Percentiles rank a stretch among this genome's conserved stretches.
Conservation (phyloP, 2,888 invertebrate species). For the Meghimatium bilineatum region DNA sequence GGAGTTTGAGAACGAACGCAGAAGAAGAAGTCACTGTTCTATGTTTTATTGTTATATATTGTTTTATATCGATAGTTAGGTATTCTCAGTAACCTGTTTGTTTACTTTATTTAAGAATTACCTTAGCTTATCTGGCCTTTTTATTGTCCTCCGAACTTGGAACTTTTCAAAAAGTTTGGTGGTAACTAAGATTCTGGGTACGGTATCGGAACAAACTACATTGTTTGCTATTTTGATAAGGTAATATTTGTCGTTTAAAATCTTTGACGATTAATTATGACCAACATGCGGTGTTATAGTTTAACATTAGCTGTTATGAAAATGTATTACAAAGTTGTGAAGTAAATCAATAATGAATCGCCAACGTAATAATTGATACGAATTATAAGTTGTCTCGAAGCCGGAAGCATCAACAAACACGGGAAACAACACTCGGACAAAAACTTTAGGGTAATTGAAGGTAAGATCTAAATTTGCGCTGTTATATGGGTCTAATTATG, state of each 20-base stretch:
- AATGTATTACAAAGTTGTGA: neutral
- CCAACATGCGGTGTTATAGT: neutral
- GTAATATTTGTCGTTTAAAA: neutral
- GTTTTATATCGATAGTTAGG: no score
- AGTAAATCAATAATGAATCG: neutral
- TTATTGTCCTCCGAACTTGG: no score
- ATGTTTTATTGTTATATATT: no score
- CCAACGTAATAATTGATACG: neutral
- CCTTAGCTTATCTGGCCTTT: no score
- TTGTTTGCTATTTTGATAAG: neutral
- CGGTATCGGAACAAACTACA: neutral
- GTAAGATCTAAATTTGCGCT: neutral
- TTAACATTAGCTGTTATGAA: neutral
- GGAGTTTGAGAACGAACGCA: no score
- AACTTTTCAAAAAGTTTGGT: no score
- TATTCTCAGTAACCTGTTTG: no score
- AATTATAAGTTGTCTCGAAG: neutral
- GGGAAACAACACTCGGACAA: neutral
- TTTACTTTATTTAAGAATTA: no score
- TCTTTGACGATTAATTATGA: neutral
- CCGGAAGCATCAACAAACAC: constrained; percentile 12
- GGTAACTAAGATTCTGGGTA: neutral
- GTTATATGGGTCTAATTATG: neutral
- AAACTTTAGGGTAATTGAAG: neutral
- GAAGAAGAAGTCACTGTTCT: no score